Base-by-base conservation (phyloP, 2,797 vertebrate genomes). In the Hyperoplus immaculatus region DNA sequence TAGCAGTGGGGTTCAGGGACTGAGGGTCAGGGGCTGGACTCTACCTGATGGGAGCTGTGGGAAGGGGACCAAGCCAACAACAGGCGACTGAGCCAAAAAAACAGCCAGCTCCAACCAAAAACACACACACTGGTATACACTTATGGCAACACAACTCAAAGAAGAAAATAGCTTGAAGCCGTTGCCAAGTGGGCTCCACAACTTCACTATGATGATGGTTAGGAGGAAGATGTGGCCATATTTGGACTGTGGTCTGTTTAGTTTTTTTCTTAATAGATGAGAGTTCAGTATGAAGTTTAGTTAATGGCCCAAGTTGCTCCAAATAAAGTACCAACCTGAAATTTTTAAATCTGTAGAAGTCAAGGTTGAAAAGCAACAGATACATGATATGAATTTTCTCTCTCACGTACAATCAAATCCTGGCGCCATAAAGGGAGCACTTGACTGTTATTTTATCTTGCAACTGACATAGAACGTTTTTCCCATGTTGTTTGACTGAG, bases 1-100 rank as follows among this genome's bases (percentile, higher is more conserved):
- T 92, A 92, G 80, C 88, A 92, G 88, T 89, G 87, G 90, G 92
- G 89, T 94, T 89, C 87, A 75, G 82, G 82, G 88, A 91, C 72
- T 86, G 82, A 78, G 80, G 90, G 81, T 92, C 92, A 89, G 81
- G 38, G 80, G 84, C 86, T 87, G 85, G 87, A 89, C 83, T 90
- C 74, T 86, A 92, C 91, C 92, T 93, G 91, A 92, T 86, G 88
- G 85, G 83, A 91, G 83, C 78, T 66, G 65, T 71, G 78, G 71
- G 55, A 61, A 61, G 78, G 72, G 72, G 82, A 82, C 70, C 75
- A 74, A 80, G 88, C 88, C 92, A 91, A 72, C 85, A 86, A 50
- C 74, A 58, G 78, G 80, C 41, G 77, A 75, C 39, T 51, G 70
- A 67, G 57, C 18, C 29, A 29, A 29, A 14, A 83, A 83, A 82